Percentiles rank a stretch among this genome's conserved stretches.
Evolutionary conservation across 2,797 vertebrate species (phyloP).

Genomic region (Vipera latastei): DNA sequence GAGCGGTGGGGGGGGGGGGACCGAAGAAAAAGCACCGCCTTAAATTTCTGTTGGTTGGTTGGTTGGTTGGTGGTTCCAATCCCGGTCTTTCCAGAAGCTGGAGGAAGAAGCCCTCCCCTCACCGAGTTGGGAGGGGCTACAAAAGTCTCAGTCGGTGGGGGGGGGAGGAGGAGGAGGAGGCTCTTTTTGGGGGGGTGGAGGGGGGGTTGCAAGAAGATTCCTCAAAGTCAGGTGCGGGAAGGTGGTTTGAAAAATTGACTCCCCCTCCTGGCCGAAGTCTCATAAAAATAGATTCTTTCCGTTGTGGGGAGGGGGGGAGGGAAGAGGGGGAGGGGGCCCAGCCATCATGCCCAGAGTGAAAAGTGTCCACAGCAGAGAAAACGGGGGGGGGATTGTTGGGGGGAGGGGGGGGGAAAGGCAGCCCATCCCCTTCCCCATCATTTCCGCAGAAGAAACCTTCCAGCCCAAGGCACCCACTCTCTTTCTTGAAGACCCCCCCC

Average conservation of each 20-base stretch:
- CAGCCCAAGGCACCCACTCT: neutral
- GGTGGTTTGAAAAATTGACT: neutral
- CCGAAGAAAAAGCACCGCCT: neutral
- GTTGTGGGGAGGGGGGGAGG: neutral
- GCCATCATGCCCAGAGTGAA: neutral
- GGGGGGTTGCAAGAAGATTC: neutral
- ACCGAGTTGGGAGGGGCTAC: neutral
- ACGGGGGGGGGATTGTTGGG: neutral
- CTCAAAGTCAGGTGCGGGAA: neutral
- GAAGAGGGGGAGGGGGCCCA: neutral
- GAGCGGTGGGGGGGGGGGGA: too few species aligned
- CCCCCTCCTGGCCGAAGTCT: slow-evolving; percentile 1
- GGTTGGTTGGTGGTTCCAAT: neutral
- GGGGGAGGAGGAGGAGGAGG: neutral
- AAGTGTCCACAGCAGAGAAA: neutral
- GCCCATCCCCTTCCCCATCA: neutral
- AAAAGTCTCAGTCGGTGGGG: neutral
- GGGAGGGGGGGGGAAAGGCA: neutral
- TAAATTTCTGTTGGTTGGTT: neutral
- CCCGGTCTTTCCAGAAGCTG: slow-evolving; percentile 31
- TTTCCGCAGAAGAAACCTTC: too few species aligned
- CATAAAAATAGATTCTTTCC: slow-evolving; percentile 43
- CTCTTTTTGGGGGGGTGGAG: neutral
- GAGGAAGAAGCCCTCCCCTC: neutral
- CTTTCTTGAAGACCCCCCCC: neutral